Percentiles rank a stretch among this genome's conserved stretches.
Evolutionary conservation across 2,797 vertebrate genomes (phyloP).

Genomic region (Helostoma temminkii): DNA sequence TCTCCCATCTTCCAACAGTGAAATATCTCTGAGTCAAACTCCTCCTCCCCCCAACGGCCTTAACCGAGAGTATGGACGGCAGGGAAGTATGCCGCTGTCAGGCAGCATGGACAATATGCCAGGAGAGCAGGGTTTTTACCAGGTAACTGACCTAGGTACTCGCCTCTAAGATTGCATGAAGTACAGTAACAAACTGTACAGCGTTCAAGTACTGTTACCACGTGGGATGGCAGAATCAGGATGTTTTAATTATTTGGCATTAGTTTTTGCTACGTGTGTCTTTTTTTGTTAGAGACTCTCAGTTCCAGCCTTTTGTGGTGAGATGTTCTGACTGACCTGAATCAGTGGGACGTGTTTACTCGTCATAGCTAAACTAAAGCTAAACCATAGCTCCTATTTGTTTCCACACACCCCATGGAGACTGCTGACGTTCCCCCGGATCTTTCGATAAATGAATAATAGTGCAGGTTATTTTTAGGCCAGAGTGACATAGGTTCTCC

Average conservation of each 20-base stretch:
- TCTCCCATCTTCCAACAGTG: conserved; percentile 90
- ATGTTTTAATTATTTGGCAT: neutral
- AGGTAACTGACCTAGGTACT: conserved; percentile 80
- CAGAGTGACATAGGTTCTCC: neutral
- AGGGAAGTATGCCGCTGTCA: conserved; percentile 87
- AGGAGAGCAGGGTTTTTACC: conserved; percentile 87
- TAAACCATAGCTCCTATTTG: neutral
- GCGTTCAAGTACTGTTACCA: neutral
- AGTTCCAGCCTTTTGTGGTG: neutral
- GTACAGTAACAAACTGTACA: neutral
- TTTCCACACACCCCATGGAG: no score
- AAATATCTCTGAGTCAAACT: conserved; percentile 89
- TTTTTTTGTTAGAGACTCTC: neutral
- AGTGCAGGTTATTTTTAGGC: neutral
- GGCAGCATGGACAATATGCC: conserved; percentile 86
- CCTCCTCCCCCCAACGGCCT: conserved; percentile 90
- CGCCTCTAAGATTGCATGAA: neutral
- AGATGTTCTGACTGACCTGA: neutral
- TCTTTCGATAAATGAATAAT: neutral
- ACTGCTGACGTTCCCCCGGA: neutral
- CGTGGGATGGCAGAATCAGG: neutral
- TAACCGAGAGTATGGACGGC: conserved; percentile 87
- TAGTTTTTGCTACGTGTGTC: neutral
- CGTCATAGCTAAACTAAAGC: no score
- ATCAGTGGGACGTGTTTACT: no score